Conservation (phyloP, 2,113 vertebrate species). For the Danionella cerebrum region DNA sequence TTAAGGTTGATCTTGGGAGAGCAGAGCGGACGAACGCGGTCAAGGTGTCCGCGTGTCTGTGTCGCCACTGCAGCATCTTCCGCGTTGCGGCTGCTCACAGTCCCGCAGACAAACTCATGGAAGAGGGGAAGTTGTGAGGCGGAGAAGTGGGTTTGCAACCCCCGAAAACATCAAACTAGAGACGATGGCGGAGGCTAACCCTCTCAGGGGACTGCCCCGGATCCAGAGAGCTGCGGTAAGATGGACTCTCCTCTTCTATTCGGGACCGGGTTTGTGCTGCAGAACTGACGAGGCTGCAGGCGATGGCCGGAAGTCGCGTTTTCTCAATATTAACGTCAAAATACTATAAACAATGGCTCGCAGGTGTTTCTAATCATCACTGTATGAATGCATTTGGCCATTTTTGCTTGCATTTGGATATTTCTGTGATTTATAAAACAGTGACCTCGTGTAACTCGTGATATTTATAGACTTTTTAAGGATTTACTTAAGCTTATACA, state of each 20-base stretch:
- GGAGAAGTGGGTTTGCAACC: conserved; percentile 7
- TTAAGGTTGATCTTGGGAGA: not conserved
- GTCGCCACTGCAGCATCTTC: conserved; percentile 54
- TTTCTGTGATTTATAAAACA: not conserved
- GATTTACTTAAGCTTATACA: too few species aligned
- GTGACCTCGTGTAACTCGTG: not conserved
- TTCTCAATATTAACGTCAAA: not conserved
- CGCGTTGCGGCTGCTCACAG: conserved; percentile 45
- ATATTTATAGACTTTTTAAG: not conserved
- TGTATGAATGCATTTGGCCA: not conserved
- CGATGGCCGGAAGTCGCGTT: not conserved
- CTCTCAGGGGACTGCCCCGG: conserved; percentile 72
- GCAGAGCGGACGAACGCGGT: not conserved
- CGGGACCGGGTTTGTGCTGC: conserved; percentile 2
- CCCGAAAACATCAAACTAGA: conserved; percentile 43
- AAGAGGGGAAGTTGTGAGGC: conserved; percentile 33
- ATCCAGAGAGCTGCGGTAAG: conserved; percentile 86
- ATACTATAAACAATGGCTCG: not conserved
- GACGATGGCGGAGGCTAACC: conserved; percentile 78
- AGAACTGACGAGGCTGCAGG: not conserved
- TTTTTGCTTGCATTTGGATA: not conserved
- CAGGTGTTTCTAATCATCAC: not conserved
- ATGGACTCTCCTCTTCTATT: conserved; percentile 17
- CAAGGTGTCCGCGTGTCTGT: not conserved
- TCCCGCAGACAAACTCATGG: conserved; percentile 37